phyloP scores from a whole-genome alignment of 2,113 vertebrate species.

The Alectura lathami region DNA sequence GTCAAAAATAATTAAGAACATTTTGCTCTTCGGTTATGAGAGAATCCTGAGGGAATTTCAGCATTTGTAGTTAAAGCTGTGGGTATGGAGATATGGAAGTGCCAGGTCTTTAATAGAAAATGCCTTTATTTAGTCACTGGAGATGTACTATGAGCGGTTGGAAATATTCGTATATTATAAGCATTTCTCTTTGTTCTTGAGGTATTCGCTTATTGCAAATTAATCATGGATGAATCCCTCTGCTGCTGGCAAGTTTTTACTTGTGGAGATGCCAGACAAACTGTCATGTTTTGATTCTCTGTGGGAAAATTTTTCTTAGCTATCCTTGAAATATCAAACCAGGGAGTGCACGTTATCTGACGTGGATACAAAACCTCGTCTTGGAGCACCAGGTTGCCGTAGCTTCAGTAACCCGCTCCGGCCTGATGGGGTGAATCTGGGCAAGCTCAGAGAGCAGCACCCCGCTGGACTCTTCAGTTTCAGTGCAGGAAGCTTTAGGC shows the following conservation, averaged over 20 bases:
- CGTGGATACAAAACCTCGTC: neutral
- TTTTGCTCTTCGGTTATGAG: neutral
- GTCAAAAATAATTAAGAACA: neutral
- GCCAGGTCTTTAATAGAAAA: neutral
- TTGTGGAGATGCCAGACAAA: slow-evolving; percentile 42
- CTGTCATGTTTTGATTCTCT: slow-evolving; percentile 39
- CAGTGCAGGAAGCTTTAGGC: neutral
- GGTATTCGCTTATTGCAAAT: neutral
- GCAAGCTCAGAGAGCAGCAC: neutral
- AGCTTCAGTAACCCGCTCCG: neutral
- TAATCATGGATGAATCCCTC: slow-evolving; percentile 33
- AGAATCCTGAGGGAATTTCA: neutral
- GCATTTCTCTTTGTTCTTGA: slow-evolving; percentile 12
- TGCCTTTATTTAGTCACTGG: neutral
- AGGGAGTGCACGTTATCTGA: rapidly evolving
- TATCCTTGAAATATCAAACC: slow-evolving; percentile 25
- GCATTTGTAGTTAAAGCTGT: neutral
- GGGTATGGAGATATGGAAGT: neutral
- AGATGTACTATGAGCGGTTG: neutral
- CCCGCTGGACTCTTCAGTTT: neutral
- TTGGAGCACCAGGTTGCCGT: neutral
- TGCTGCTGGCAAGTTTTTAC: slow-evolving; percentile 39
- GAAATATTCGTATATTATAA: neutral
- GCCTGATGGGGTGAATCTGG: neutral
- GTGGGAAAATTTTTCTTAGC: slow-evolving; percentile 35